Percentiles rank a stretch among this genome's conserved stretches.
These are phyloP conservation scores for Noctilio leporinus DNA, from an alignment of 2,113 vertebrate genomes.

Conservation along the genomic window DNA sequence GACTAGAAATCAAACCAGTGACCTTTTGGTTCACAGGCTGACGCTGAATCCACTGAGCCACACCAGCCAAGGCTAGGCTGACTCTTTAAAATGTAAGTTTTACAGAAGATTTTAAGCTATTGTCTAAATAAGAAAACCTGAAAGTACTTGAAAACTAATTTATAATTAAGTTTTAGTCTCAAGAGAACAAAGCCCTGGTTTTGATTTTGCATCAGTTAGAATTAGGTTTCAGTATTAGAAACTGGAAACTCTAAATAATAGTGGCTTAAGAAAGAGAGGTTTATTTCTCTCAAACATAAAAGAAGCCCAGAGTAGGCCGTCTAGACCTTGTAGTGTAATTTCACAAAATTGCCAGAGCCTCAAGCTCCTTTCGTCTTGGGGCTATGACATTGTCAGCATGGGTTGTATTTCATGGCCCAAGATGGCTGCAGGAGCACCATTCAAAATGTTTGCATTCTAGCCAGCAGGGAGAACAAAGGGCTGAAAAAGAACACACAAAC, in stretches of 20 bases:
- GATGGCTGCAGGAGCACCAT: background rate
- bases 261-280: background rate
- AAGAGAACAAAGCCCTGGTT: background rate
- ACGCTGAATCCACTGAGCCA: no score
- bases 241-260: background rate
- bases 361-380: background rate
- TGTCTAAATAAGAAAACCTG: background rate
- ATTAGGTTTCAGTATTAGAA: background rate
- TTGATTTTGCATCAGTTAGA: background rate
- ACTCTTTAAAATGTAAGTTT: background rate
- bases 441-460: background rate
- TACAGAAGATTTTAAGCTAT: background rate
- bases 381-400: background rate
- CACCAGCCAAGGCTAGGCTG: background rate
- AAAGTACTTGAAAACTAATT: background rate
- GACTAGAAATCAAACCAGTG: no score
- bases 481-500: background rate
- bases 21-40: no score
- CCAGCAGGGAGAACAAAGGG: background rate
- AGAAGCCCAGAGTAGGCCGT: background rate
- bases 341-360: background rate
- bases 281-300: background rate
- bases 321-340: background rate
- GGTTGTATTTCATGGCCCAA: background rate
- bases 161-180: background rate